phyloP scores from a whole-genome alignment of 1,140 invertebrate species.

The Oedothorax gibbosus region DNA sequence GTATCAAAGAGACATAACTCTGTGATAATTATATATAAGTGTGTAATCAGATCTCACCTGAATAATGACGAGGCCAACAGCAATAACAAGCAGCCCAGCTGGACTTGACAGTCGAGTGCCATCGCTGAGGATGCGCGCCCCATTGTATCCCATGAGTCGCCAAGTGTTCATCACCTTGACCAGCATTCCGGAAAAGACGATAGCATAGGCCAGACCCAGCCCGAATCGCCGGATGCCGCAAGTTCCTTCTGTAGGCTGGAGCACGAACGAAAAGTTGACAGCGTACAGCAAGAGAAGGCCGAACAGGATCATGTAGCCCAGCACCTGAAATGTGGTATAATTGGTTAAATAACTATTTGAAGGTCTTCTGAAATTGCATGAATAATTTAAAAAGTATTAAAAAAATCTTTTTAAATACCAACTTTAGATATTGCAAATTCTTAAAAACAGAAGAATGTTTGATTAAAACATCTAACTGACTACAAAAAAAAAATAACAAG shows the following conservation, averaged over 20 bases:
- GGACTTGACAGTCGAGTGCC: slow-evolving; percentile 66
- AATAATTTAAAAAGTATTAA: background rate
- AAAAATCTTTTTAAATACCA: too few relatives aligned
- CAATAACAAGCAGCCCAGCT: slow-evolving; percentile 68
- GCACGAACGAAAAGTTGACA: slow-evolving; percentile 71
- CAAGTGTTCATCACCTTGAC: slow-evolving; percentile 71
- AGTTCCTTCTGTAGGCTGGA: slow-evolving; percentile 68
- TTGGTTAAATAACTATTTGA: background rate
- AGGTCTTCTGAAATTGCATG: background rate
- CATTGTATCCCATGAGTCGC: slow-evolving; percentile 66
- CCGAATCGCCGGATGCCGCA: slow-evolving; percentile 70
- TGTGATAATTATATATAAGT: too few relatives aligned
- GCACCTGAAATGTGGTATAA: slow-evolving; percentile 59
- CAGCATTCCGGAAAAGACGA: slow-evolving; percentile 70
- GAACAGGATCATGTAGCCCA: slow-evolving; percentile 71
- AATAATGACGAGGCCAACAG: slow-evolving; percentile 68
- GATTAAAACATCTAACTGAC: too few relatives aligned
- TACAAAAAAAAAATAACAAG: too few relatives aligned
- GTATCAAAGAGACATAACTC: too few relatives aligned
- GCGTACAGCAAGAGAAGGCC: slow-evolving; percentile 70
- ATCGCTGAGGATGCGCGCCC: slow-evolving; percentile 66
- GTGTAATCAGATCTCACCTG: slow-evolving; percentile 66
- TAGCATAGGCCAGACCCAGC: slow-evolving; percentile 70
- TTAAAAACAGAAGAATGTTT: too few relatives aligned
- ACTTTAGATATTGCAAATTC: too few relatives aligned